Evolutionary conservation across 2,888 invertebrate species (phyloP), one percentile per base, ranked within the genome.

Genomic region (Tanytarsus gracilentus): DNA sequence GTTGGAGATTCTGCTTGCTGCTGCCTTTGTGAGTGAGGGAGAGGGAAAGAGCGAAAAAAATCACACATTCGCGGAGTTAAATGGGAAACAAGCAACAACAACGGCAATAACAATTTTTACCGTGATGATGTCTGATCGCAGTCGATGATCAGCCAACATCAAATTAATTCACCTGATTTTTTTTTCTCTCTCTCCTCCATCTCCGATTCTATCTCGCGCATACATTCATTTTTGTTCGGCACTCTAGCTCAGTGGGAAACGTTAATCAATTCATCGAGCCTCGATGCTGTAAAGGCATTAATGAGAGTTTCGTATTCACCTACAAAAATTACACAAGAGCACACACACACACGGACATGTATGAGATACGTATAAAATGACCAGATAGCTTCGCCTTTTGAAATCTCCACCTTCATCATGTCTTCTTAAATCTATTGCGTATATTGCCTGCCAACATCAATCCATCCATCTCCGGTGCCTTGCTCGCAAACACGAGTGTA

Each of bases 81-180:
- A 52, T 52, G 30, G 33, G 52, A 33, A 52, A 52, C 30, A 40
- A 40, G 16, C 21, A 21, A 33, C 21, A 26, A 23, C 33, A 33
- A n/a, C n/a, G n/a, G n/a, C n/a, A n/a, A n/a, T n/a, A n/a, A n/a
- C n/a, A n/a, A n/a, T n/a, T 25, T 49, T 49, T 44, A 44, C 44
- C 44, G 44, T 53, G 53, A 53, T 53, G 53, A 50, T 50, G 50
- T 50, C 16, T 50, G 50, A 51, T 51, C 53, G 36, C 53, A 53
- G 36, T 33, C 53, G 53, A 53, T 53, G 53, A 53, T 36, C 53
- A 53, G 53, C 23, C 33, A 53, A 33, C 53, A 53, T 53, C 53
- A 53, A 55, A 55, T 55, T 55, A 39, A 55, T 55, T 55, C 55
- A 55, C 55, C 55, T 55, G 55, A 55, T 55, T 25, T 53, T 53